phyloP scores from a whole-genome alignment of 2,797 vertebrate species.

The Bryconaethiops microstoma region DNA sequence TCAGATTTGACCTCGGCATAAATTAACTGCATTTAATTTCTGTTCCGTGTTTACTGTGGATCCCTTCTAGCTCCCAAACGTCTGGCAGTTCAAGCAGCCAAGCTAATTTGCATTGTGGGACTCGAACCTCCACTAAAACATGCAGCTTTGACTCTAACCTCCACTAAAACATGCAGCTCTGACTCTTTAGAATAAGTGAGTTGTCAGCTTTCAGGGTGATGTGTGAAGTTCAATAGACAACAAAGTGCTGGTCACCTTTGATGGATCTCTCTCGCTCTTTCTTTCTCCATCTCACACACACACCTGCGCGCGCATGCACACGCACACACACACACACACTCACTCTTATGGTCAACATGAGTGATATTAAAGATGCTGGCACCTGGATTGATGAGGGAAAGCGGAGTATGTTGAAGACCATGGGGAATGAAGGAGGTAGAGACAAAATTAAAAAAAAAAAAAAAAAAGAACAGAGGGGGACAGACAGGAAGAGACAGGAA shows the following conservation, averaged over 20 bases:
- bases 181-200: not conserved
- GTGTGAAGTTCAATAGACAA: slow-evolving; percentile 22
- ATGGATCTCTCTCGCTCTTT: slow-evolving; percentile 31
- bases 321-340: slow-evolving; percentile 28
- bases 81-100: not conserved
- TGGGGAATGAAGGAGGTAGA: slow-evolving; percentile 9
- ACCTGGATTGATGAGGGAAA: slow-evolving; percentile 53
- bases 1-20: not conserved
- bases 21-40: not conserved
- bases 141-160: too few species aligned
- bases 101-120: not conserved
- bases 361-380: slow-evolving; percentile 36
- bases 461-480: slow-evolving; percentile 27
- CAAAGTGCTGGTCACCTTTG: slow-evolving; percentile 15
- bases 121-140: too few species aligned
- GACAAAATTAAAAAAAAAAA: slow-evolving; percentile 41
- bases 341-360: slow-evolving; percentile 23
- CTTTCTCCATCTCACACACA: not conserved
- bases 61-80: not conserved
- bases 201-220: slow-evolving; percentile 10
- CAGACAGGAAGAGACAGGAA: not conserved
- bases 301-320: too few species aligned
- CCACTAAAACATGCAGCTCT: not conserved
- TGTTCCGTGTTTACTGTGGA: not conserved
- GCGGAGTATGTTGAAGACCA: slow-evolving; percentile 35